Evolutionary conservation across 1,140 invertebrate genomes (phyloP).

Genomic region (Muscidifurax raptorellus): DNA sequence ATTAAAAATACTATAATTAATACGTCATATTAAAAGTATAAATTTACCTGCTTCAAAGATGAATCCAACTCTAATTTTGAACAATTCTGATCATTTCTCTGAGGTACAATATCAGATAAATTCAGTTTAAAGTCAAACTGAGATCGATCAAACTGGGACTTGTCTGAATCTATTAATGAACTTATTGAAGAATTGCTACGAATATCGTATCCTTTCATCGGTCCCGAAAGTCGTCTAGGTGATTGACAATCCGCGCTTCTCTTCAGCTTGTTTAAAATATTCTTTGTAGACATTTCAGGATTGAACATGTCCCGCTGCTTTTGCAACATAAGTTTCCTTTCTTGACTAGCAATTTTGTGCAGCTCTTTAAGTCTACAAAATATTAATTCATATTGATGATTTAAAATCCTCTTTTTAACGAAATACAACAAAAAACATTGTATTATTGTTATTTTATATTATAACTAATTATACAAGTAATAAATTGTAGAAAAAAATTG

Average conservation of each 20-base stretch:
- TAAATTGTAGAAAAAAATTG: not conserved
- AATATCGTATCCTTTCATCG: constrained; percentile 74
- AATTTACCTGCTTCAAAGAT: constrained; percentile 38
- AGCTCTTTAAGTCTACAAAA: constrained; percentile 69
- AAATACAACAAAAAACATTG: not conserved
- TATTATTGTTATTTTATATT: not conserved
- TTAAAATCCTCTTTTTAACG: not conserved
- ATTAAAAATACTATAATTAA: not conserved
- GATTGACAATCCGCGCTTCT: constrained; percentile 72
- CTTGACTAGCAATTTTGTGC: constrained; percentile 73
- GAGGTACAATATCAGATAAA: constrained; percentile 57
- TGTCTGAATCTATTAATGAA: constrained; percentile 72
- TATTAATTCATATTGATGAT: constrained; percentile 20
- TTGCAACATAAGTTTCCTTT: constrained; percentile 72
- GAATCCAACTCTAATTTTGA: constrained; percentile 48
- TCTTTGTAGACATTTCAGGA: constrained; percentile 74
- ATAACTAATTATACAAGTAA: not conserved
- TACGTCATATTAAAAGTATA: not conserved
- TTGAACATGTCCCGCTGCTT: constrained; percentile 74
- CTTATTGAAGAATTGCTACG: constrained; percentile 73
- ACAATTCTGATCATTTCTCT: constrained; percentile 53
- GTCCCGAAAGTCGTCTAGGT: constrained; percentile 70
- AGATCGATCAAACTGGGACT: constrained; percentile 70
- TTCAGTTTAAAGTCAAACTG: constrained; percentile 63
- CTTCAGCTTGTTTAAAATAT: constrained; percentile 73